Base-by-base conservation (phyloP, 2,888 invertebrate species). In the Platycheirus albimanus region DNA sequence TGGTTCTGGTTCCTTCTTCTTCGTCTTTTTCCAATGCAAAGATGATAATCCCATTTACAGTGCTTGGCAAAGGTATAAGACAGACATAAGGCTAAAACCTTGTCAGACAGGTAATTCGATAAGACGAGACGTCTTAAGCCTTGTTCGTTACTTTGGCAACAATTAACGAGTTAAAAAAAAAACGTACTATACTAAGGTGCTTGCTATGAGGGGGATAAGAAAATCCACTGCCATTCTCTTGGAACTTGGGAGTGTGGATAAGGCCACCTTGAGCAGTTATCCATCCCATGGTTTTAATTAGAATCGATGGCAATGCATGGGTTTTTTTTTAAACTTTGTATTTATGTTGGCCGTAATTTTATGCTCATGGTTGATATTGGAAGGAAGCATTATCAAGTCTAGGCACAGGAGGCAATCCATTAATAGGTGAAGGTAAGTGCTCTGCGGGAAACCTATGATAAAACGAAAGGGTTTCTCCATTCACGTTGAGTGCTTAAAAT, bases 51-150 rank as follows among this genome's bases (percentile, higher is more conserved):
- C 72, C 56, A 67, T 83, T 83, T 67, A 78, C 63, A 78, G 67
- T 24, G 24, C 24, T 24, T 83, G 72, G 63, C 61, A n/a, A n/a
- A n/a, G n/a, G n/a, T n/a, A n/a, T n/a, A n/a, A n/a, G n/a, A n/a
- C n/a, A 41, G 63, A 64, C 33, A 56, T 58, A 69, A 69, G 63
- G 58, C 77, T 51, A 38, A 61, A 72, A 67, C 51, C 71, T 72
- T 72, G 52, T 56, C 78, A 33, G 83, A 74, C 78, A 64, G 72
- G 83, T 78, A 83, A 83, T 74, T 72, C 78, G 83, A 78, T 83
- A 83, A 83, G 83, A 74, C 78, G 72, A 83, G 83, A 74, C 78
- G 72, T 72, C 78, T 78, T 83, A 67, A 72, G 78, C 41, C 54
- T 63, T 71, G 77, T 58, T 78, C 64, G 69, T 69, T 78, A 63